Evolutionary conservation across 2,797 vertebrate genomes (phyloP).

Genomic region (Ibycter americanus): DNA sequence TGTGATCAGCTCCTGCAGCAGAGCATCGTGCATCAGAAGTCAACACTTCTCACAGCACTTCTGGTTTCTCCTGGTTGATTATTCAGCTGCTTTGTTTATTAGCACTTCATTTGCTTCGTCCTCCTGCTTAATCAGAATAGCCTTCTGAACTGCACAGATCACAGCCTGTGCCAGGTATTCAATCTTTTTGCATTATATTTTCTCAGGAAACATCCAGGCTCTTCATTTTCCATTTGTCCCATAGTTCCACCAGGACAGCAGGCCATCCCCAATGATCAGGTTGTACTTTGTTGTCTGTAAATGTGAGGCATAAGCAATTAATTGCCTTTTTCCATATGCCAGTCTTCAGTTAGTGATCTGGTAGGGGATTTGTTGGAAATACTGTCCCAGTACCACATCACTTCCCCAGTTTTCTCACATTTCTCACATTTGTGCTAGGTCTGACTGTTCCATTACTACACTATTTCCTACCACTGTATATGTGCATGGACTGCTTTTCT

Average conservation of each 20-base stretch:
- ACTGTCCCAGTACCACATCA: neutral
- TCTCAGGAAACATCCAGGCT: neutral
- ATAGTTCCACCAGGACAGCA: fast-evolving
- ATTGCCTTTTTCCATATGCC: neutral
- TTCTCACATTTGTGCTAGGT: neutral
- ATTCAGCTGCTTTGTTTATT: neutral
- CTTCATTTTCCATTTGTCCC: neutral
- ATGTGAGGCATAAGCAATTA: neutral
- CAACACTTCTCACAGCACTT: neutral
- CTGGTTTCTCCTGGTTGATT: neutral
- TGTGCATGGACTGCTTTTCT: neutral
- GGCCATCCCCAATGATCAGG: neutral
- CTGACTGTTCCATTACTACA: neutral
- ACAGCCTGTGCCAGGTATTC: neutral
- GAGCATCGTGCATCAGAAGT: neutral
- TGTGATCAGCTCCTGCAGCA: neutral
- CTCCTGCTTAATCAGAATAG: neutral
- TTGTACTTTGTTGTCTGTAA: neutral
- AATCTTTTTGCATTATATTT: neutral
- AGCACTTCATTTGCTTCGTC: neutral
- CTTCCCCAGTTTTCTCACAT: fast-evolving
- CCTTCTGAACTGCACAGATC: neutral
- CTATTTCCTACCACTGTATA: neutral
- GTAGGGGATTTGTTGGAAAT: neutral
- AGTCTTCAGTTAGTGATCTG: neutral